Evolutionary conservation across 2,113 vertebrate genomes (phyloP), one percentile per base, ranked within the genome.

Genomic region (Solenodon paradoxus): DNA sequence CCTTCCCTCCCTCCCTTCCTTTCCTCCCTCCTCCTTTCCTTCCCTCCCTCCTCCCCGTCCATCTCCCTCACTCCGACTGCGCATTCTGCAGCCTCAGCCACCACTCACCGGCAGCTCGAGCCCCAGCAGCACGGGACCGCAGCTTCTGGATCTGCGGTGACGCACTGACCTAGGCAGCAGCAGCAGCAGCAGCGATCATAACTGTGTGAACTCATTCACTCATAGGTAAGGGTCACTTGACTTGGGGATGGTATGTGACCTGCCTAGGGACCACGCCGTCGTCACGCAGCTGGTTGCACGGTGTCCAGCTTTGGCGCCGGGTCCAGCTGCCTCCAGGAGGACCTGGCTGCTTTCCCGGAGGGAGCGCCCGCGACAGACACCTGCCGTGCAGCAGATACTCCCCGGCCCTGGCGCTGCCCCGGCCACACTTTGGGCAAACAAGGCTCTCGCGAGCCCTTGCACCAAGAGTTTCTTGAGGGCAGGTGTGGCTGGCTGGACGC

Each of bases 371-470:
- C 1, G 74, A 78, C 28, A 32, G 88, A 81, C 0, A 12, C 59
- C 38, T 16, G n/a, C 47, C 78, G n/a, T n/a, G n/a, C n/a, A n/a
- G n/a, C n/a, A n/a, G n/a, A n/a, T n/a, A n/a, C 35, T 64, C 40
- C 28, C 64, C 4, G 35, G 55, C 63, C 11, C 45, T 47, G 28
- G 32, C 17, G 19, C 22, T 4, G 7, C 49, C 72, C 63, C 7
- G 13, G 49, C 10, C 38, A 38, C 9, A 4, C 4, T 13, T 9
- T 32, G 53, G 15, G 80, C 20, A 8, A 3, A 4, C 0, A 2
- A 19, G 51, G n/a, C 13, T 47, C 64, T n/a, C 0, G 0, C 0
- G n/a, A 45, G 63, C 28, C 15, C 1, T 0, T 3, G 64, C 2
- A 0, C 49, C 4, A 66, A 24, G 68, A 16, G 28, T 22, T 7